A percentile compares a stretch with the other conserved stretches of the same genome.
Conservation (phyloP, 2,797 vertebrate species). For the Sphenopsis melanotis region DNA sequence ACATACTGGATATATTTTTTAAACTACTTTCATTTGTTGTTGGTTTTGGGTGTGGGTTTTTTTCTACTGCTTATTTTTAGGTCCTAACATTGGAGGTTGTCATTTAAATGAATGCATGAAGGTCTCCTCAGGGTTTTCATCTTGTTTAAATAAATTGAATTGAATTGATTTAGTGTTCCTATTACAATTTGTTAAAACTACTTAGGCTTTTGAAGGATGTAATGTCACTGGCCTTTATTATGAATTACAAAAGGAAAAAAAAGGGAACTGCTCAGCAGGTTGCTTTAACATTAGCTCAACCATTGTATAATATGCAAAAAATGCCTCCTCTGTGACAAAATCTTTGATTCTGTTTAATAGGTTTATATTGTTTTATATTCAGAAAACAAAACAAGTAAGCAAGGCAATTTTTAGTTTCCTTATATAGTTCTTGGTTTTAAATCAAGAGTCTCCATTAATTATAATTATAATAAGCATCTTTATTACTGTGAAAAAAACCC, state of each 20-base stretch:
- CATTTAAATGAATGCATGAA: not conserved
- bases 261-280: not conserved
- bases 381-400: not conserved
- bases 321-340: not conserved
- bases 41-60: not conserved
- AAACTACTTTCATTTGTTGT: not conserved
- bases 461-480: not conserved
- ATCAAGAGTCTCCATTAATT: not conserved
- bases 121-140: not conserved
- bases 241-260: not conserved
- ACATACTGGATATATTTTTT: not conserved
- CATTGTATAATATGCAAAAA: not conserved
- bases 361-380: not conserved
- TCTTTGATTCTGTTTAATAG: not conserved
- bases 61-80: not conserved
- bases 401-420: not conserved
- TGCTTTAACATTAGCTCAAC: not conserved
- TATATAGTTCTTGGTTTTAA: not conserved
- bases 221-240: not conserved
- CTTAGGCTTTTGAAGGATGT: not conserved
- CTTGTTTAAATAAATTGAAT: slow-evolving; percentile 42
- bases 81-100: not conserved
- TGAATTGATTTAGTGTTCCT: slow-evolving; percentile 29
- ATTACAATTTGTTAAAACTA: slow-evolving; percentile 21
- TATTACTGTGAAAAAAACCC: not conserved